Base-by-base conservation (phyloP, 2,797 vertebrate genomes). In the Rhynchonycteris naso region DNA sequence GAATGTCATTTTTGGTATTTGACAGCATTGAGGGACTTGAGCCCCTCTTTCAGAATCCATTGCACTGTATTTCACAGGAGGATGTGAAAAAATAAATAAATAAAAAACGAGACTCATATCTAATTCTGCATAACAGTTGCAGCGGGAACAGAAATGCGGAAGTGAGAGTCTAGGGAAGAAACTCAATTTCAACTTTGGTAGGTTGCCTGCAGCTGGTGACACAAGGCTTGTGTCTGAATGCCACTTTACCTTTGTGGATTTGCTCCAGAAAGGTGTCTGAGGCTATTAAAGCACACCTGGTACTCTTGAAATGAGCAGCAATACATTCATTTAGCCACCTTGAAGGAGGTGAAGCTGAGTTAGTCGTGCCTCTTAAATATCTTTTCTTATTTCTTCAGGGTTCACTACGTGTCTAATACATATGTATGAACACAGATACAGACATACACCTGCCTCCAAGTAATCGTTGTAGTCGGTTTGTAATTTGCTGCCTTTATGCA, bases 131-230 rank as follows among this genome's bases (percentile, higher is more conserved):
- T 58, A 95, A 69, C 50, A 80, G 24, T 71, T 94, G 68, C 59
- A 79, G n/a, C 18, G 33, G 35, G 68, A 85, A 79, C 24, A 80
- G 4, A 85, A 79, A 61, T 56, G 5, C n/a, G 24, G 63, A 94
- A 86, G 74, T 58, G 61, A 35, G 75, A 83, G 28, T 90, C 33
- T 72, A 75, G 43, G 68, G 84, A 38, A 93, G 72, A 96, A 96
- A 97, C 54, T 91, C 90, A 93, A 65, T 96, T 95, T 96, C 50
- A 94, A 95, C 68, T 95, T 93, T 93, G 11, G 24, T 88, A 47
- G 19, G 14, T 66, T 93, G 38, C 56, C 81, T 86, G 38, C 65
- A 86, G 63, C 52, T 74, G 74, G 35, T 43, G 75, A 88, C 95
- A 74, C 3, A 52, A 59, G 66, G 54, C 58, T 56, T 66, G 43